These are phyloP conservation scores for Salvator merianae DNA, from an alignment of 2,113 vertebrate species.

Conservation along the genomic window DNA sequence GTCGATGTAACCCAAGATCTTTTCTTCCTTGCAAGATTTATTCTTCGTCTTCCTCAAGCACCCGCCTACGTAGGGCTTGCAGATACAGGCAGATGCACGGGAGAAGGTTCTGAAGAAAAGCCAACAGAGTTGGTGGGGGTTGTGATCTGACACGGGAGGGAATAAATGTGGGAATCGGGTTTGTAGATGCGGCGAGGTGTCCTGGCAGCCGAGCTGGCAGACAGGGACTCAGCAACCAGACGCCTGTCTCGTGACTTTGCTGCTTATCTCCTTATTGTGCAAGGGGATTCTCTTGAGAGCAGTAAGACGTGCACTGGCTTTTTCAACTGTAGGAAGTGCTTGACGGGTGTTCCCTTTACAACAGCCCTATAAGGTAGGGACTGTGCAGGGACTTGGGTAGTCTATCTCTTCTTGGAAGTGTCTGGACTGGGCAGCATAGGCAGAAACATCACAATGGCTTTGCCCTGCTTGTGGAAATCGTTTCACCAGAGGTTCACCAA, in stretches of 20 bases:
- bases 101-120: background rate
- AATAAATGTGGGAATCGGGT: background rate
- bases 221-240: background rate
- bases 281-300: background rate
- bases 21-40: background rate
- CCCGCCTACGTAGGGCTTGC: background rate
- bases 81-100: background rate
- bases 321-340: background rate
- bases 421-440: conserved; percentile 18
- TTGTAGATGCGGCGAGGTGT: background rate
- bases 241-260: background rate
- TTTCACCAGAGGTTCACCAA: background rate
- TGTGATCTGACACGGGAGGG: background rate
- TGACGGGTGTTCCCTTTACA: background rate
- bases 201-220: background rate
- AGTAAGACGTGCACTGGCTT: background rate
- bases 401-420: background rate
- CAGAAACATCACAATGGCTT: background rate
- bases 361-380: background rate
- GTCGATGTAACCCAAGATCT: no score
- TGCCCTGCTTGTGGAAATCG: background rate
- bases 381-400: background rate
- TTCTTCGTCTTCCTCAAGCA: background rate
- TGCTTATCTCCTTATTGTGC: background rate
- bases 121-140: background rate